Evolutionary conservation across 2,113 vertebrate genomes (phyloP).

Genomic region (Connochaetes taurinus): DNA sequence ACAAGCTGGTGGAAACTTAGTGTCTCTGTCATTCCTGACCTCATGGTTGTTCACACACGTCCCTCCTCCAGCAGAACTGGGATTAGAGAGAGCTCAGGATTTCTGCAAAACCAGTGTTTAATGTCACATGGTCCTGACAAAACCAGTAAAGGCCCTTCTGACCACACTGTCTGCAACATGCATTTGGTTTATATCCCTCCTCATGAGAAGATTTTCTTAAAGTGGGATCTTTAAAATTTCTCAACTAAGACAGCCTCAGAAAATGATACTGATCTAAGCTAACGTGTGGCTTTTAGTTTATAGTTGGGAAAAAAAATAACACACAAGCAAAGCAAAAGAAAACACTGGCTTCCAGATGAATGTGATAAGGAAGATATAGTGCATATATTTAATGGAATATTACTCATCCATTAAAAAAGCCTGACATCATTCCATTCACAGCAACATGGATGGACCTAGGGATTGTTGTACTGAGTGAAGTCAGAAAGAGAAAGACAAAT

Average conservation of each 20-base stretch:
- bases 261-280: neutral
- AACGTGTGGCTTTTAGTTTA: neutral
- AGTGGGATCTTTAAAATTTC: neutral
- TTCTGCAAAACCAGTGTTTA: neutral
- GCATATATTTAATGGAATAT: neutral
- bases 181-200: neutral
- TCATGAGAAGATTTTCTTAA: neutral
- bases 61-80: neutral
- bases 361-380: neutral
- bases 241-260: neutral
- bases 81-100: neutral
- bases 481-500: neutral
- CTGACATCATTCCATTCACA: neutral
- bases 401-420: neutral
- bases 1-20: neutral
- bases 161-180: rapidly evolving
- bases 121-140: neutral
- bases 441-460: neutral
- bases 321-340: neutral
- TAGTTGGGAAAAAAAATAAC: neutral
- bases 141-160: neutral
- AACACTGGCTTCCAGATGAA: neutral
- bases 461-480: neutral
- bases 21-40: neutral
- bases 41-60: rapidly evolving